Evolutionary conservation across 2,888 invertebrate species (phyloP).

Genomic region (Anaspis maculata): DNA sequence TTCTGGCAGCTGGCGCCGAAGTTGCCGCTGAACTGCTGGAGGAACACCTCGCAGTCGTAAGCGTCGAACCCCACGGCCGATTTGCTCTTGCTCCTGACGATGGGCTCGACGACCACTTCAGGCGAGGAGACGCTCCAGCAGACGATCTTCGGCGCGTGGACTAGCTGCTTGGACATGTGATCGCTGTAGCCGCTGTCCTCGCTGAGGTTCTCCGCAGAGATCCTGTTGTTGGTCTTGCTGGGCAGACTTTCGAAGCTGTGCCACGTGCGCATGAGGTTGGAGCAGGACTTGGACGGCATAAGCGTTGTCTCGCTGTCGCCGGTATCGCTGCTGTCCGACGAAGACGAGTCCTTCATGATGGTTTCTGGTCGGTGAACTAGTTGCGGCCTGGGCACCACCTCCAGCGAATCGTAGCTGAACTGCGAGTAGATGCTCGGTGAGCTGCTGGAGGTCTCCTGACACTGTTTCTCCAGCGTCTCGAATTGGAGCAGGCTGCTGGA

Average conservation of each 20-base stretch:
- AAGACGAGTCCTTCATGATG: constrained; percentile 14
- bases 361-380: constrained; percentile 29
- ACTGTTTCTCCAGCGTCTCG: constrained; percentile 69
- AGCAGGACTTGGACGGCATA: constrained; percentile 36
- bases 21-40: constrained; percentile 33
- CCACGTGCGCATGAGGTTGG: constrained; percentile 40
- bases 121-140: no score
- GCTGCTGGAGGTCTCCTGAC: constrained; percentile 45
- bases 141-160: no score
- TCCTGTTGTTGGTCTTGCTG: constrained; percentile 38
- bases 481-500: constrained; percentile 78
- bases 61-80: constrained; percentile 30
- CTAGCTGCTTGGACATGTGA: constrained; percentile 35
- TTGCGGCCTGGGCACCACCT: constrained; percentile 41
- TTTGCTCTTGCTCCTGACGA: constrained; percentile 31
- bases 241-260: constrained; percentile 40
- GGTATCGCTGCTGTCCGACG: constrained; percentile 39
- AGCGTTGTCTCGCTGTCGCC: constrained; percentile 34
- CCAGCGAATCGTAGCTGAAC: constrained; percentile 48
- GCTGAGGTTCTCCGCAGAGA: constrained; percentile 69
- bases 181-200: constrained; percentile 75
- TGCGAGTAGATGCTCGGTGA: constrained; percentile 46
- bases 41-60: constrained; percentile 32
- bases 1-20: constrained; percentile 42
- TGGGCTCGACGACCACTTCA: constrained; percentile 13